Base-by-base conservation (phyloP, 2,113 vertebrate genomes). In the Terrapene triunguis region DNA sequence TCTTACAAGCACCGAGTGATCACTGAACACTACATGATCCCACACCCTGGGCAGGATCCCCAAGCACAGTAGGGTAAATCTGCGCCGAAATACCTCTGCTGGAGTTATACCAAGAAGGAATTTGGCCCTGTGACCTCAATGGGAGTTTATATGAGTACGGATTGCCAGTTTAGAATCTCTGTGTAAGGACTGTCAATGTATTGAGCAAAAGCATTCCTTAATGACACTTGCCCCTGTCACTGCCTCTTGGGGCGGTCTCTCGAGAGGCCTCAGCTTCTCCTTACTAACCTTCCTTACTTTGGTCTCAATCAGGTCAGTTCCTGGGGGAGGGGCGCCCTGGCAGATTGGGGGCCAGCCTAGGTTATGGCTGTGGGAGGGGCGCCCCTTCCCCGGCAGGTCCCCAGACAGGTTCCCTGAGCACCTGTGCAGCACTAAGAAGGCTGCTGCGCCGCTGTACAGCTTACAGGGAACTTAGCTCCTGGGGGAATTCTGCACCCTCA, bases 51-150 rank as follows among this genome's bases (percentile, higher is more conserved):
- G 12, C 84, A 44, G 80, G 59, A 85, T 78, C 82, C 85, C 92
- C 51, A 51, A 76, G 50, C 88, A 54, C 47, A 2, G 25, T 0
- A 0, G 27, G n/a, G 10, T 14, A 8, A 19, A 2, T n/a, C 0
- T 74, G 44, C 22, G 4, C 32, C 35, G 32, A 7, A 32, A 5
- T 65, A 35, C 7, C 32, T 65, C 13, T 32, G 3, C 32, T 65
- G 32, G 14, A 65, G 11, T 16, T 16, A 38, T 16, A 12, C 51
- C 9, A 25, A 17, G 76, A 38, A 44, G 10, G 38, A 55, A 1
- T n/a, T n/a, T 10, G 74, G 80, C 8, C 86, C 9, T 1, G 5
- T 5, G 16, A 79, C 74, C 57, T 0, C 21, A 2, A 27, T 2
- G 42, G 32, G 7, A 8, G 4, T 62, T 62, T 62, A 32, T 14